Conservation (phyloP, 2,888 invertebrate genomes). For the Drosophila imparisetae region DNA sequence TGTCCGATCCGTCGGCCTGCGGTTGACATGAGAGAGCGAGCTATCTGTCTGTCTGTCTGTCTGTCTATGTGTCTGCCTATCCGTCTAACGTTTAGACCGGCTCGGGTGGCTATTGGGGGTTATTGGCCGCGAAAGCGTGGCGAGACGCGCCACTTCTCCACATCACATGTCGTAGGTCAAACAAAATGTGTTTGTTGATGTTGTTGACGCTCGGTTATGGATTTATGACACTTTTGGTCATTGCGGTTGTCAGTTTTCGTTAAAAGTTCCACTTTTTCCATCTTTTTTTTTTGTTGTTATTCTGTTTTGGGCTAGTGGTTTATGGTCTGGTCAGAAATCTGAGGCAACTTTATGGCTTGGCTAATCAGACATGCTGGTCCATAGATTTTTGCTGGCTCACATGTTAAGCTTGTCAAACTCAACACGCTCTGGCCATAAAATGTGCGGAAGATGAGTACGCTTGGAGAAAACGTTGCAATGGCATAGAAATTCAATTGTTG, state of each 20-base stretch:
- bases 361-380: conserved; percentile 52
- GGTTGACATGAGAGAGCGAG: conserved; percentile 72
- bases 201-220: conserved; percentile 80
- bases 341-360: conserved; percentile 34
- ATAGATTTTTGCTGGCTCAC: conserved; percentile 47
- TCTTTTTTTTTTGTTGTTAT: background rate
- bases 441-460: conserved; percentile 7
- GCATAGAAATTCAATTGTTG: background rate
- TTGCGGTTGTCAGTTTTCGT: conserved; percentile 78
- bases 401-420: conserved; percentile 57
- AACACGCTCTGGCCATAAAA: conserved; percentile 67
- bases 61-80: conserved; percentile 46
- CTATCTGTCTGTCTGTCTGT: conserved; percentile 51
- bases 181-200: conserved; percentile 78
- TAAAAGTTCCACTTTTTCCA: conserved; percentile 63
- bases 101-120: conserved; percentile 57
- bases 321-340: conserved; percentile 15
- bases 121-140: conserved; percentile 71
- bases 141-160: conserved; percentile 18
- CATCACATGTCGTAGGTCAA: conserved; percentile 78
- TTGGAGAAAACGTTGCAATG: background rate
- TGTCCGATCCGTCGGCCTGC: conserved; percentile 54
- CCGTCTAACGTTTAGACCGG: conserved; percentile 47
- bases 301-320: conserved; percentile 13
- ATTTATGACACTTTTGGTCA: conserved; percentile 80